Evolutionary conservation across 1,140 invertebrate species (phyloP), one percentile per base, ranked within the genome.

Genomic region (Gryllus bimaculatus): DNA sequence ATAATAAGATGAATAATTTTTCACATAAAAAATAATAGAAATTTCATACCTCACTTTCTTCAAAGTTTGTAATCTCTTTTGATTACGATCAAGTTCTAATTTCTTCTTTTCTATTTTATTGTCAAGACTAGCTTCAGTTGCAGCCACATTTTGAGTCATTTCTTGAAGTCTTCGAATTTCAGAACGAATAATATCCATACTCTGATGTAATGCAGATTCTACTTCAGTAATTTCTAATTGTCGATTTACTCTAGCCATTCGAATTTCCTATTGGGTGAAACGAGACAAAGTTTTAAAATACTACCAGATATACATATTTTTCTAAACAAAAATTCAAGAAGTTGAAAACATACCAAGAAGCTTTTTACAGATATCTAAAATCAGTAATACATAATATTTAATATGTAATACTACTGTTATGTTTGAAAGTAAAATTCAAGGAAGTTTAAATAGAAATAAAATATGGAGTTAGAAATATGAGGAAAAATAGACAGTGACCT

Each of bases 61-160:
- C 82, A 99, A 88, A 0, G 97, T 95, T 83, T 95, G 91, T 73
- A 99, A 86, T 78, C 98, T 87, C 85, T 99, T 99, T 84, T 96
- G 93, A 84, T 96, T 96, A 80, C 98, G 88, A 81, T 98, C 95
- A 76, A 98, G 88, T 85, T 99, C 98, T 8, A 91, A 90, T 82
- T 91, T 90, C 82, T 95, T 92, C 75, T 97, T 93, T 84, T 98
- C 96, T 80, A 99, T 95, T 88, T 98, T 98, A 3, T 90, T 89
- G 82, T 97, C 95, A 0, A 99, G 86, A 82, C 92, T 96, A 79
- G 92, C 90, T 88, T 98, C 93, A 83, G 93, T 94, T 48, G 92
- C 92, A 75, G 93, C 92, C 15, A 97, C 92, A 86, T 93, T 96
- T 82, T 94, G 92, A 78, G 97, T 93, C 84, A 93, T 90, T 75